Base-by-base conservation (phyloP, 2,888 invertebrate species). In the Macrophya alboannulata region DNA sequence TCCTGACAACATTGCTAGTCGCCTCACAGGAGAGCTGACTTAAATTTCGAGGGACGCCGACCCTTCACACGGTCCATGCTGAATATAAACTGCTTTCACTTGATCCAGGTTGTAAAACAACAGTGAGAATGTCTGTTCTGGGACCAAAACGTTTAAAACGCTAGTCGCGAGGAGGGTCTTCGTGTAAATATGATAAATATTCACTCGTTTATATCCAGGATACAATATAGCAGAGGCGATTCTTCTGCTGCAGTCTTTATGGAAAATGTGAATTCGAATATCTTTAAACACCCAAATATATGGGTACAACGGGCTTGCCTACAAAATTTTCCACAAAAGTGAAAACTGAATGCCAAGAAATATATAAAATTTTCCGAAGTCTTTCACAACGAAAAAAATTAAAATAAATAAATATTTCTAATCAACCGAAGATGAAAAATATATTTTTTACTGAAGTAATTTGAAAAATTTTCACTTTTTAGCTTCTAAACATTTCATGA, bases 1-100 rank as follows among this genome's bases (percentile, higher is more conserved):
- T 59, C 43, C 81, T 15, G 0, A 40, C 40, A 40, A 62, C 40
- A 81, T 81, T 62, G 43, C 21, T 62, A 81, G 81, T 81, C 81
- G 81, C 48, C 81, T 62, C 81, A 62, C 25, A 81, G 21, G 17
- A 81, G 21, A 62, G 81, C n/a, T 62, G 81, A 81, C 81, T 59
- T 77, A 51, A 77, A 81, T 81, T 81, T 62, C 43, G 62, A 81
- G 81, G 81, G 81, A 81, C 62, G 62, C 43, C 59, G 43, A 81
- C 59, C 81, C 81, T 81, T 81, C 81, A 81, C 81, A 62, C 21
- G 81, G 81, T 81, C 31, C 62, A 40, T 62, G 31, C 62, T 81
- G 81, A 81, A 81, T 81, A 62, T 59, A 81, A 81, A 81, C 62
- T 81, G 62, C 81, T 81, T 81, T 81, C 59, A 81, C 81, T 81